Percentiles rank a stretch among this genome's conserved stretches.
Conservation (phyloP, 2,113 vertebrate species). For the Istiophorus platypterus region DNA sequence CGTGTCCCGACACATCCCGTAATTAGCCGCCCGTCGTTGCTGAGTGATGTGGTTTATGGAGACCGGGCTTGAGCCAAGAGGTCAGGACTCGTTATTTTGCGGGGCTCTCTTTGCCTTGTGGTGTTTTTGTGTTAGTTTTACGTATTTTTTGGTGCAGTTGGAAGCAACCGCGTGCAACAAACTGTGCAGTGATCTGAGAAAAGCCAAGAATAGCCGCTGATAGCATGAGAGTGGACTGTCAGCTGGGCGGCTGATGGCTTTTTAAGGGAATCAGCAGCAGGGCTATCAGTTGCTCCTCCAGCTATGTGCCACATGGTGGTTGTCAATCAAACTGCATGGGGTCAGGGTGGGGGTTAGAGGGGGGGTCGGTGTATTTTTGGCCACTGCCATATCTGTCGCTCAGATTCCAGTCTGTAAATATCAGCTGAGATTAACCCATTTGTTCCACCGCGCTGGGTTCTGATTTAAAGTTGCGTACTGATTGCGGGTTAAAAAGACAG, state of each 20-base stretch:
- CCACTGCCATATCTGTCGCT: conserved; percentile 89
- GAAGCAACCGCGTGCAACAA: conserved; percentile 31
- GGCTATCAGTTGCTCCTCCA: conserved; percentile 88
- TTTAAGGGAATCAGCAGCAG: conserved; percentile 97
- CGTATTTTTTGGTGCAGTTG: conserved; percentile 53
- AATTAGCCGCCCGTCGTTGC: neutral
- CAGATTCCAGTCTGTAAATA: conserved; percentile 79
- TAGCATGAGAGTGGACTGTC: conserved; percentile 88
- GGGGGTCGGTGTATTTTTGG: conserved; percentile 90
- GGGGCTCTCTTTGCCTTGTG: neutral
- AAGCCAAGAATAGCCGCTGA: conserved; percentile 94
- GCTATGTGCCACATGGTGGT: conserved; percentile 93
- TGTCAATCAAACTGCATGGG: conserved; percentile 89
- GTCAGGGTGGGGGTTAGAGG: conserved; percentile 68
- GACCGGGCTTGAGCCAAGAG: neutral
- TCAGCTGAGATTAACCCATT: conserved; percentile 18
- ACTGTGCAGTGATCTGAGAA: conserved; percentile 83
- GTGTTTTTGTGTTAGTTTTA: neutral
- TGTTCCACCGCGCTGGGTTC: neutral
- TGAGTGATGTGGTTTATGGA: neutral
- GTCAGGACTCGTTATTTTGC: neutral
- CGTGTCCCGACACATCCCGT: neutral
- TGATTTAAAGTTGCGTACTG: neutral
- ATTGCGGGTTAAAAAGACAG: neutral
- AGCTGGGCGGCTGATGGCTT: conserved; percentile 91